These are phyloP conservation scores for Eristalis pertinax DNA, from an alignment of 2,888 invertebrate species.

Conservation along the genomic window DNA sequence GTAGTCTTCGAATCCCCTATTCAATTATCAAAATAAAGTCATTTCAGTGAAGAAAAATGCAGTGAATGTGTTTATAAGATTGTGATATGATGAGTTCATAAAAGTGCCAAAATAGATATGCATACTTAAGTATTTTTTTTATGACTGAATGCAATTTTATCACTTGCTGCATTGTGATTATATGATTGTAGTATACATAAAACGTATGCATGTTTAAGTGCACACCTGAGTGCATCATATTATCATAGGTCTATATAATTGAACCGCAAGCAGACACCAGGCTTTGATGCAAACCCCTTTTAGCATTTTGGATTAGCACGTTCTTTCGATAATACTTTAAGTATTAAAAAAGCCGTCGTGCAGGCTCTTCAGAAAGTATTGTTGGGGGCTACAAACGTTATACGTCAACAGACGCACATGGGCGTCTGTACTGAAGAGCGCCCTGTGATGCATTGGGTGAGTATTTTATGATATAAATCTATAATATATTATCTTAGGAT, in stretches of 20 bases:
- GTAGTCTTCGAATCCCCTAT: conserved; percentile 22
- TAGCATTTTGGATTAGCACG: conserved; percentile 33
- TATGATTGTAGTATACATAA: background rate
- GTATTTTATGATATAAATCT: conserved; percentile 76
- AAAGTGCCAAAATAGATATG: conserved; percentile 43
- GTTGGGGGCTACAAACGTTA: conserved; percentile 81
- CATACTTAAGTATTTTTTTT: background rate
- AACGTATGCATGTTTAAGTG: background rate
- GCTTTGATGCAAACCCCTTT: background rate
- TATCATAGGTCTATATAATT: background rate
- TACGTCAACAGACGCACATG: conserved; percentile 87
- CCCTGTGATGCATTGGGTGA: conserved; percentile 96
- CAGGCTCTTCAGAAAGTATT: conserved; percentile 75
- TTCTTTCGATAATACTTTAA: background rate
- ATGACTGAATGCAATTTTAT: background rate
- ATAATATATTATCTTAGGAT: background rate
- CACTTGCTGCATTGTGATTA: background rate
- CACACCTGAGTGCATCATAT: background rate
- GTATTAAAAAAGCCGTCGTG: conserved; percentile 48
- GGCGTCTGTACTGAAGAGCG: conserved; percentile 94
- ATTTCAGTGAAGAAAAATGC: conserved; percentile 15
- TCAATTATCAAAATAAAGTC: conserved; percentile 50
- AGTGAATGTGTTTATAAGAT: conserved; percentile 14
- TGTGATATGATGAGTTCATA: conserved; percentile 51
- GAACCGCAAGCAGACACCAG: background rate